These are phyloP conservation scores for Grammomys surdaster DNA, from an alignment of 2,113 vertebrate species.

Conservation along the genomic window DNA sequence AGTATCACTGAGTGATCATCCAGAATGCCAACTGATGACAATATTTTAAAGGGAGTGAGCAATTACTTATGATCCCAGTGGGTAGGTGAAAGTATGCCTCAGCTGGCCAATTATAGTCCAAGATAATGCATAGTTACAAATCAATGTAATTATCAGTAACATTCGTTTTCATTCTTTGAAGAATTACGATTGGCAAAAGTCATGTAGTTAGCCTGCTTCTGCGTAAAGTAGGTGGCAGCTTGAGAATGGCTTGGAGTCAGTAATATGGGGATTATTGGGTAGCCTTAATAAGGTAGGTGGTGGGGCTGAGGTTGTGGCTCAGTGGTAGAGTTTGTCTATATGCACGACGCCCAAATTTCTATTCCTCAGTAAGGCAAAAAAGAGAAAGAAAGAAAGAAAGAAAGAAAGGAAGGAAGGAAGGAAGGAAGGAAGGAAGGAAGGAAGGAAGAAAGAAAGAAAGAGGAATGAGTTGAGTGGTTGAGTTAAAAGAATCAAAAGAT, in stretches of 20 bases:
- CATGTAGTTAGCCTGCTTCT: background rate
- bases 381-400: background rate
- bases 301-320: background rate
- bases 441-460: too few relatives aligned
- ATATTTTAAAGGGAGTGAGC: background rate
- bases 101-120: background rate
- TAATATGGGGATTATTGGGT: background rate
- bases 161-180: background rate
- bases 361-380: background rate
- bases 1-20: background rate
- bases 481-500: background rate
- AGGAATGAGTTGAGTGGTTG: too few relatives aligned
- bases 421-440: background rate
- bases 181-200: background rate
- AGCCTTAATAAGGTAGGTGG: background rate
- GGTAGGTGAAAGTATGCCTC: background rate
- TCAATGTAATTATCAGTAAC: background rate
- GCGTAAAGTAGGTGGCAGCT: background rate
- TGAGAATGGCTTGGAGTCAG: background rate
- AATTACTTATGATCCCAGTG: background rate
- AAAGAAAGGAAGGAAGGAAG: too few relatives aligned
- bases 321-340: background rate
- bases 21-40: background rate
- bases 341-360: background rate
- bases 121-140: background rate